Conservation (phyloP, 2,797 vertebrate genomes). For the Gambusia yucatana region DNA sequence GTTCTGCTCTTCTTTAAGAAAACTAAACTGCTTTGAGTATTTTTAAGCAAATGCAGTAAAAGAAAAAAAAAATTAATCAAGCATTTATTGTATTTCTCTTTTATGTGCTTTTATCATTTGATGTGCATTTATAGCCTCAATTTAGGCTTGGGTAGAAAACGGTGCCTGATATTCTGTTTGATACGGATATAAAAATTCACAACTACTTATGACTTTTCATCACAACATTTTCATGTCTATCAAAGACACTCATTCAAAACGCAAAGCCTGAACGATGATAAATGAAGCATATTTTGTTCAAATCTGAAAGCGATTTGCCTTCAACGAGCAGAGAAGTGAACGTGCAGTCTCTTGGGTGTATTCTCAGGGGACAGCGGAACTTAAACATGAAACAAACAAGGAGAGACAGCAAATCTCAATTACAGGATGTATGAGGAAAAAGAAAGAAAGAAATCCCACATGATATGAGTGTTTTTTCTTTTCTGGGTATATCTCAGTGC, state of each 20-base stretch:
- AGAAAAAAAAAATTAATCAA: conserved; percentile 40
- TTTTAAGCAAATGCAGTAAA: conserved; percentile 38
- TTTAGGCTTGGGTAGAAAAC: conserved; percentile 36
- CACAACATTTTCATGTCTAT: conserved; percentile 52
- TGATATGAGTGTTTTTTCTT: conserved; percentile 9
- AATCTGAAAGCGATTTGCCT: conserved; percentile 59
- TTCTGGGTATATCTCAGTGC: conserved; percentile 17
- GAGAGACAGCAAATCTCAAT: conserved; percentile 36
- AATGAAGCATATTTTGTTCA: conserved; percentile 57
- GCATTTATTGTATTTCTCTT: conserved; percentile 39
- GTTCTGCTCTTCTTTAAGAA: conserved; percentile 12
- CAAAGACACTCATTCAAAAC: conserved; percentile 57
- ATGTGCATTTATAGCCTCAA: conserved; percentile 42
- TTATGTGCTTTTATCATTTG: conserved; percentile 46
- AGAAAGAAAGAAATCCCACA: conserved; percentile 27
- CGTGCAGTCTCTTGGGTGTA: conserved; percentile 49
- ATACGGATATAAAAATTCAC: conserved; percentile 52
- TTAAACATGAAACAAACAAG: conserved; percentile 55
- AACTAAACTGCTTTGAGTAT: conserved; percentile 8
- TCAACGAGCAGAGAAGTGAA: conserved; percentile 51
- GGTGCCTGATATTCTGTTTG: conserved; percentile 44
- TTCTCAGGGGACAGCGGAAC: conserved; percentile 57
- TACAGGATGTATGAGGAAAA: conserved; percentile 29
- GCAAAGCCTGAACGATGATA: conserved; percentile 42
- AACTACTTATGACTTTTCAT: conserved; percentile 59